These are phyloP conservation scores for Cottus gobio DNA, from an alignment of 2,113 vertebrate species.

Conservation along the genomic window DNA sequence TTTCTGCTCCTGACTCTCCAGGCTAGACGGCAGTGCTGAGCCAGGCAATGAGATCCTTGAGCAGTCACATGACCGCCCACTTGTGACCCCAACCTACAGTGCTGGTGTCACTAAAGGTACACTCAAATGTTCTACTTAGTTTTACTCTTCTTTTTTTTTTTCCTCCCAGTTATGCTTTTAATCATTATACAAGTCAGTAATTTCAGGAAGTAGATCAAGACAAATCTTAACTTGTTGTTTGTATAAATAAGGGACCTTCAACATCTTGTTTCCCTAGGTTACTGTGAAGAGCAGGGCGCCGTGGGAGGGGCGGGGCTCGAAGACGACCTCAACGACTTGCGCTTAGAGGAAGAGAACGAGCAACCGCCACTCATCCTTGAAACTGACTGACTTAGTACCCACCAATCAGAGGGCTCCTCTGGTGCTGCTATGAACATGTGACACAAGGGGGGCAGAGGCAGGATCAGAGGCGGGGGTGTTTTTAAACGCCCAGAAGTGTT, in stretches of 20 bases:
- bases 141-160: background rate
- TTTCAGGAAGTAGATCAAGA: background rate
- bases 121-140: background rate
- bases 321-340: constrained; percentile 89
- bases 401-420: constrained; percentile 82
- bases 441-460: constrained; percentile 82
- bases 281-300: constrained; percentile 93
- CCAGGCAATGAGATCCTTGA: constrained; percentile 94
- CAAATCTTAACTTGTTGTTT: too few species aligned
- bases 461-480: constrained; percentile 80
- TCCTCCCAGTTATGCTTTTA: background rate
- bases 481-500: constrained; percentile 77
- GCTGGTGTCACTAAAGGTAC: constrained; percentile 88
- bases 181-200: background rate
- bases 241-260: background rate
- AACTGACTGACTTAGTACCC: constrained; percentile 93
- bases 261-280: constrained; percentile 82
- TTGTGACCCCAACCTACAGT: constrained; percentile 91
- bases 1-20: constrained; percentile 55
- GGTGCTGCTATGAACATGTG: constrained; percentile 90
- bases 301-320: constrained; percentile 92
- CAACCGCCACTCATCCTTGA: constrained; percentile 97
- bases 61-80: constrained; percentile 92
- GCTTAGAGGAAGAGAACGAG: constrained; percentile 95
- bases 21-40: constrained; percentile 95